phyloP scores from a whole-genome alignment of 2,113 vertebrate species.

The Todiramphus chloris region DNA sequence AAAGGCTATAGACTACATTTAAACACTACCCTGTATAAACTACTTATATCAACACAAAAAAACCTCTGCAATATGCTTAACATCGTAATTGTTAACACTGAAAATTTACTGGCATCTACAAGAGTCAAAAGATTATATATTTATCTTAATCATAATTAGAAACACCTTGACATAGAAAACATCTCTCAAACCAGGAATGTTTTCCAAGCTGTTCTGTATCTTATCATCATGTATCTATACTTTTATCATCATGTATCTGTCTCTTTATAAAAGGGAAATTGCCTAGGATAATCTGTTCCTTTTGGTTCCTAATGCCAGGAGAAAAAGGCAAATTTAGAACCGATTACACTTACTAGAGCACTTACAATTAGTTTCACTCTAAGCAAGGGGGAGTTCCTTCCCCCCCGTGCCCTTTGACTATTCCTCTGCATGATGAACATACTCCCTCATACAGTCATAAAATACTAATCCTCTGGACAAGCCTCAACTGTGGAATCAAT shows the following conservation, averaged over 20 bases:
- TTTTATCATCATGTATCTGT: too few relatives aligned
- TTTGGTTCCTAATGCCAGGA: not conserved
- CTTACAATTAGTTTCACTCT: not conserved
- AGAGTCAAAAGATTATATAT: not conserved
- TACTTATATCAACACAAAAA: not conserved
- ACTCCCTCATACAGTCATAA: not conserved
- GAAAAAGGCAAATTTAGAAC: not conserved
- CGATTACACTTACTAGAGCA: not conserved
- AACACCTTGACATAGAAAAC: not conserved
- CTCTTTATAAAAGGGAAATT: not conserved
- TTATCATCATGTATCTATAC: not conserved
- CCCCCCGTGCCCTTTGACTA: accelerated
- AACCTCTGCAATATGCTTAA: not conserved
- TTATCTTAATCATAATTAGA: not conserved
- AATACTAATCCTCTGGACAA: not conserved
- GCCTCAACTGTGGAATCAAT: not conserved
- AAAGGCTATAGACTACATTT: not conserved
- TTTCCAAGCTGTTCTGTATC: not conserved
- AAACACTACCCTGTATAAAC: not conserved
- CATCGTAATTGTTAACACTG: not conserved
- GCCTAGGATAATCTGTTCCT: not conserved
- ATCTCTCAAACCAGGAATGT: not conserved
- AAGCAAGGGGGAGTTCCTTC: not conserved
- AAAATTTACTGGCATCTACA: not conserved
- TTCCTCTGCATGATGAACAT: not conserved